Conservation (phyloP, 2,888 invertebrate genomes). For the Scrobipalpa costella region DNA sequence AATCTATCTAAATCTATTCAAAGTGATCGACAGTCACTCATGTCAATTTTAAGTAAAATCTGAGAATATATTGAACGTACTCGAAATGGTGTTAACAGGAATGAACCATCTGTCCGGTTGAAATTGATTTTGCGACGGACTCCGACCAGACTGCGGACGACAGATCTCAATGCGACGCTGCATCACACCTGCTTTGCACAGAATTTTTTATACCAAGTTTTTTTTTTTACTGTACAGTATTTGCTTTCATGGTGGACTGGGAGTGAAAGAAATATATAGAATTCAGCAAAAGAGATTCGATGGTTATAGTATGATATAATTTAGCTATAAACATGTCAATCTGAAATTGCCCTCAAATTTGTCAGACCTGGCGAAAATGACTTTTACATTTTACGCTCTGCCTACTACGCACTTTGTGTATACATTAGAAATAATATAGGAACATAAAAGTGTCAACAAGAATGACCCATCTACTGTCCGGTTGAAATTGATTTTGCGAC, state of each 20-base stretch:
- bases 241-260: too few relatives aligned
- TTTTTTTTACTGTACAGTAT: too few relatives aligned
- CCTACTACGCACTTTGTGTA: neutral
- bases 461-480: slow-evolving; percentile 5
- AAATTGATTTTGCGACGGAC: slow-evolving; percentile 27
- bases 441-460: neutral
- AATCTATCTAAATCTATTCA: too few relatives aligned
- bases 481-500: slow-evolving; percentile 27
- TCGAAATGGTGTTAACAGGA: slow-evolving; percentile 12
- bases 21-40: too few relatives aligned
- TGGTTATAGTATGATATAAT: too few relatives aligned
- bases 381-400: neutral
- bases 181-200: neutral
- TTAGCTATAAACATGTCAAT: too few relatives aligned
- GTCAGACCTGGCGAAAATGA: neutral
- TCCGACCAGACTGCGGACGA: slow-evolving; percentile 8
- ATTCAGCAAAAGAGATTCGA: too few relatives aligned
- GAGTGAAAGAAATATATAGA: too few relatives aligned
- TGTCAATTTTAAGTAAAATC: too few relatives aligned
- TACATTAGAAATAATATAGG: neutral
- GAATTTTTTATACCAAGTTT: neutral
- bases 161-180: neutral
- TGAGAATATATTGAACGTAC: too few relatives aligned
- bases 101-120: slow-evolving; percentile 5
- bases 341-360: too few relatives aligned